Evolutionary conservation across 2,888 invertebrate species (phyloP).

Genomic region (Xylota sylvarum): DNA sequence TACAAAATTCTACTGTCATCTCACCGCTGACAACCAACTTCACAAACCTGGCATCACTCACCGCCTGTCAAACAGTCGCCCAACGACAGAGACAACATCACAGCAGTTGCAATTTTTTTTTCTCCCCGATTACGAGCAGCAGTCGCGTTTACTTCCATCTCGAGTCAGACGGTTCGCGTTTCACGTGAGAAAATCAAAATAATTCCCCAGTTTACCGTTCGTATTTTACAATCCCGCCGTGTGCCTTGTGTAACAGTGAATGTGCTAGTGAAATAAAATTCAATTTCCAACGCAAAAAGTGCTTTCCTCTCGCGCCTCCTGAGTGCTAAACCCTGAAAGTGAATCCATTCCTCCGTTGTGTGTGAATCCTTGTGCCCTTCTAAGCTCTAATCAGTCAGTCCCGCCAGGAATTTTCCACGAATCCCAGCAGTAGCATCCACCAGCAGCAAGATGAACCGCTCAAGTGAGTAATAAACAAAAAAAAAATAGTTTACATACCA

Average conservation of each 20-base stretch:
- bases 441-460: slow-evolving; percentile 66
- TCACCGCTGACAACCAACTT: not conserved
- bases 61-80: slow-evolving; percentile 34
- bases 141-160: slow-evolving; percentile 67
- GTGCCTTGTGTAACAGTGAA: slow-evolving; percentile 61
- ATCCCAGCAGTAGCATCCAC: not conserved
- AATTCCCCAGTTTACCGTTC: slow-evolving; percentile 45
- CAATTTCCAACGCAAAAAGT: slow-evolving; percentile 15
- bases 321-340: slow-evolving; percentile 3
- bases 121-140: slow-evolving; percentile 18
- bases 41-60: slow-evolving; percentile 48
- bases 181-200: slow-evolving; percentile 46
- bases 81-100: slow-evolving; percentile 59
- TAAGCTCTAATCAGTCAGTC: too few relatives aligned
- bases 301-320: slow-evolving; percentile 1
- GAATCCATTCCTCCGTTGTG: not conserved
- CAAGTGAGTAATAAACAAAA: slow-evolving; percentile 66
- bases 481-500: slow-evolving; percentile 7
- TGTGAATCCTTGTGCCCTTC: not conserved
- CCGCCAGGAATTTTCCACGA: slow-evolving; percentile 11
- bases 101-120: slow-evolving; percentile 31
- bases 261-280: slow-evolving; percentile 24
- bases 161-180: slow-evolving; percentile 60
- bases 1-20: not conserved
- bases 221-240: slow-evolving; percentile 40